These are phyloP conservation scores for Monopterus albus DNA, from an alignment of 2,113 vertebrate species.

Conservation along the genomic window DNA sequence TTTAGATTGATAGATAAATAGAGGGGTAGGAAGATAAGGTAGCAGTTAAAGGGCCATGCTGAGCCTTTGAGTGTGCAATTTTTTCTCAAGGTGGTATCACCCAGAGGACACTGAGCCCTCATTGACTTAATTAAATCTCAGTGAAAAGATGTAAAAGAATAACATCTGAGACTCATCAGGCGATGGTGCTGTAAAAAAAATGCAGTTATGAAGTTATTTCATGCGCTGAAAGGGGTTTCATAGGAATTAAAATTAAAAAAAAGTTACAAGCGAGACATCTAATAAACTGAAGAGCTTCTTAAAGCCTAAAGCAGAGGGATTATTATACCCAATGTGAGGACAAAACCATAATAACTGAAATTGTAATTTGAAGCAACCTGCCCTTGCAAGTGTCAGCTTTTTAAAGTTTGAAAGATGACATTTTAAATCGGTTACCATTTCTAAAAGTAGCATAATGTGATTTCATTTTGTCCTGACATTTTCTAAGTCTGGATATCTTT, in stretches of 20 bases:
- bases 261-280: constrained; percentile 44
- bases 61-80: constrained; percentile 40
- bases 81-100: constrained; percentile 55
- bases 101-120: constrained; percentile 62
- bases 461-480: not conserved
- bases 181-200: constrained; percentile 49
- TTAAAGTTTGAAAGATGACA: not conserved
- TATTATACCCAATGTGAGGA: constrained; percentile 37
- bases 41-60: constrained; percentile 28
- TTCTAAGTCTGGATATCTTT: not conserved
- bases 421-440: not conserved
- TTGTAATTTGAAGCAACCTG: constrained; percentile 9
- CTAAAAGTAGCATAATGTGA: not conserved
- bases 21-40: not conserved
- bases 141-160: constrained; percentile 58
- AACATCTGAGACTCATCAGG: constrained; percentile 31
- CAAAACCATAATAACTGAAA: constrained; percentile 22
- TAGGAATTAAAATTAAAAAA: constrained; percentile 64
- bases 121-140: constrained; percentile 71
- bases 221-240: constrained; percentile 53
- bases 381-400: not conserved
- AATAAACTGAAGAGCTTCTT: constrained; percentile 50
- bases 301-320: constrained; percentile 16
- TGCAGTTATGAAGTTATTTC: constrained; percentile 64
- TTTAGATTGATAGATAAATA: not conserved